Base-by-base conservation (phyloP, 92 coral and sea anemone genomes). In the Zoanthus solanderi region DNA sequence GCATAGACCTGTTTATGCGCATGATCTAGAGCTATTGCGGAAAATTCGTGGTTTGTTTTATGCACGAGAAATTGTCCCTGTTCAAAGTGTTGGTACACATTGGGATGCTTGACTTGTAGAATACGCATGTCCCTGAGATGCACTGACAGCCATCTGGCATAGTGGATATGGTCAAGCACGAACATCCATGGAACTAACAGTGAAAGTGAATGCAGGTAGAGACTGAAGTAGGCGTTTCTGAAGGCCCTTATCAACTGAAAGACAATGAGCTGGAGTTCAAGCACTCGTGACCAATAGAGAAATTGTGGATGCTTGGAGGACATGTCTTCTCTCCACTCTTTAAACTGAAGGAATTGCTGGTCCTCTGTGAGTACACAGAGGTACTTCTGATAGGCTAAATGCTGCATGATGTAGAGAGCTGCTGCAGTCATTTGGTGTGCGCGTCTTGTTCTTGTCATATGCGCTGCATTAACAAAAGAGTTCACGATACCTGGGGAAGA, bases 371-470 rank as follows among this genome's bases (percentile, higher is more conserved):
- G 16, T 57, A 14, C 63, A 7, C 17, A 14, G 63, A 8, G 63
- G 63, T 57, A 57, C 63, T 76, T 76, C 63, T 50, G 65, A 76
- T 76, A 76, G 44, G 80, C 65, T 5, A 50, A 10, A 18, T 76
- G 80, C 44, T 76, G 65, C n/a, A 76, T n/a, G 60, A 76, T 50
- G 0, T 50, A 76, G 2, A 50, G 45, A 47, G 65, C 44, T 47
- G 80, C 80, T 76, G 80, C 80, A 50, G 80, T 76, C 0, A 84
- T 44, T 44, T 88, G 91, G 60, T 85, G 92, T 17, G 92, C 86
- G 3, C 65, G 83, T 54, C 80, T 61, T 7, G 80, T 76, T 77
- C 86, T 75, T 16, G 71, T 89, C 28, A 78, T 13, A 31, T 78
- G 76, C 6, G 65, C 69, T 1, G 65, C 88, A 37, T 57, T 84